phyloP scores from a whole-genome alignment of 37 sponge, comb jelly and placozoan species.

The Axinella damicornis region DNA sequence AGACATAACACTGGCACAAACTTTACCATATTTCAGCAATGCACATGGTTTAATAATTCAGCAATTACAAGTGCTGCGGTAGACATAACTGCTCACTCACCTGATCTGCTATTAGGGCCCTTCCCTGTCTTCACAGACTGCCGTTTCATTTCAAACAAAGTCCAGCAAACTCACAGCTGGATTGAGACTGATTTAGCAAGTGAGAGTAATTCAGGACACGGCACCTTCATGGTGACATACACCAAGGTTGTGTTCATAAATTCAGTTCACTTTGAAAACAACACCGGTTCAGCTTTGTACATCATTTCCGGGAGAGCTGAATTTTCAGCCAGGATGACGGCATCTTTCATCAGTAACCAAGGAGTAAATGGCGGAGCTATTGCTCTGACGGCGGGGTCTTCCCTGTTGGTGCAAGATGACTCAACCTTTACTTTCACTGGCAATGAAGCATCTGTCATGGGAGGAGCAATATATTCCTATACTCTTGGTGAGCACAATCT shows the following conservation, averaged over 20 bases:
- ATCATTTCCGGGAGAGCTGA: not conserved
- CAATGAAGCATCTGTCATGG: not conserved
- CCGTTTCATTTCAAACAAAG: too few relatives aligned
- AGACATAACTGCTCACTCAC: too few relatives aligned
- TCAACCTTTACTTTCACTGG: not conserved
- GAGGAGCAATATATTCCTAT: not conserved
- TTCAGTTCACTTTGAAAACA: not conserved
- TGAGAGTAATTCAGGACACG: too few relatives aligned
- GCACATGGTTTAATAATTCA: too few relatives aligned
- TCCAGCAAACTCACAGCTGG: too few relatives aligned
- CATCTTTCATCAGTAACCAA: not conserved
- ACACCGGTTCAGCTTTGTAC: not conserved
- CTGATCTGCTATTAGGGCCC: too few relatives aligned
- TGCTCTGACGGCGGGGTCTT: not conserved
- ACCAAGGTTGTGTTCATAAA: not conserved
- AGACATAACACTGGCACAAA: too few relatives aligned
- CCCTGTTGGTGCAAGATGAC: not conserved
- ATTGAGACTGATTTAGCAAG: too few relatives aligned
- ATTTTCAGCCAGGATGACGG: not conserved
- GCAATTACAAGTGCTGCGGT: too few relatives aligned
- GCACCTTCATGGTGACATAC: not conserved
- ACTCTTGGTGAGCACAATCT: not conserved
- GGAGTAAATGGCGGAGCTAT: slow-evolving; percentile 4
- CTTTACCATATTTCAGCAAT: too few relatives aligned
- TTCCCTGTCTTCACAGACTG: too few relatives aligned